Evolutionary conservation across 2,113 vertebrate species (phyloP).

Genomic region (Siphamia tubifer): DNA sequence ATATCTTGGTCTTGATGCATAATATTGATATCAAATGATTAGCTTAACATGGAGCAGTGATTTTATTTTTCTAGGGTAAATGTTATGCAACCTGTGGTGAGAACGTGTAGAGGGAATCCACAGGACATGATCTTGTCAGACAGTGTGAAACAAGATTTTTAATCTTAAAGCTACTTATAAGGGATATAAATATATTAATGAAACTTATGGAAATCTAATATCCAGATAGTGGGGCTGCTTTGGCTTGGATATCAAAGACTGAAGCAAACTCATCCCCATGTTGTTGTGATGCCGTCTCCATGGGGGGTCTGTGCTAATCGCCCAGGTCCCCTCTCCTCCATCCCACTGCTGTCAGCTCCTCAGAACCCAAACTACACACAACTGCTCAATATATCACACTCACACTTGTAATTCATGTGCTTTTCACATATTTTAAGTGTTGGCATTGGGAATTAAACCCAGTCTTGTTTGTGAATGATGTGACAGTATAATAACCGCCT

Average conservation of each 20-base stretch:
- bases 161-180: neutral
- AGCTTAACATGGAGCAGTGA: no score
- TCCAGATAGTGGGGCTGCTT: neutral
- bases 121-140: neutral
- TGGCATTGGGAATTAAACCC: neutral
- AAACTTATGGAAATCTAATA: no score
- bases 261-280: neutral
- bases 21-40: no score
- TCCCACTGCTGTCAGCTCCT: neutral
- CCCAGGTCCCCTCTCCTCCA: neutral
- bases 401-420: neutral
- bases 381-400: no score
- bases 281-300: neutral
- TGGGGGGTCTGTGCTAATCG: neutral
- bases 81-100: no score
- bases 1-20: no score
- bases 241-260: neutral
- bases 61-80: no score
- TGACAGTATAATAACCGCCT: no score
- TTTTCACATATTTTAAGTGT: neutral
- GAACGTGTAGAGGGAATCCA: no score
- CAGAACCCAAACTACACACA: neutral
- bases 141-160: no score
- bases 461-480: no score
- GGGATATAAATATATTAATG: neutral